These are phyloP conservation scores for Protobothrops mucrosquamatus DNA, from an alignment of 2,113 vertebrate genomes.

Conservation along the genomic window DNA sequence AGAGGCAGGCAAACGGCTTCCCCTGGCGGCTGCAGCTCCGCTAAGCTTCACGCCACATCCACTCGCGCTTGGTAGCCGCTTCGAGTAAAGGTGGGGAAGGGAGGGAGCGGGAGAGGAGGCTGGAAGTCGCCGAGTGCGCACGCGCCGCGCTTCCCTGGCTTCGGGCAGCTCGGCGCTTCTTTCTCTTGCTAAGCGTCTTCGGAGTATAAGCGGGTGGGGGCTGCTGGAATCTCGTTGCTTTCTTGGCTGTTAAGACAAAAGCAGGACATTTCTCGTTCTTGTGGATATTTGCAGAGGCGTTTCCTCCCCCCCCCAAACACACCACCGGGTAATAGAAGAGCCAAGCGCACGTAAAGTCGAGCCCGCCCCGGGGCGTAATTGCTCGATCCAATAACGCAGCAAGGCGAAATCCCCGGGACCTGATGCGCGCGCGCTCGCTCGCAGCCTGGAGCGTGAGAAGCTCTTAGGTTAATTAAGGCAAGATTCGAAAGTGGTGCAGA, in stretches of 20 bases:
- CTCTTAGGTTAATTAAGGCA: background rate
- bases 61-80: constrained; percentile 26
- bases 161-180: background rate
- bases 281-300: background rate
- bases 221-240: background rate
- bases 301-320: accelerated
- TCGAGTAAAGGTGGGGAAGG: background rate
- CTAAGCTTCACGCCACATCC: constrained; percentile 21
- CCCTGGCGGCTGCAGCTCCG: constrained; percentile 65
- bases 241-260: background rate
- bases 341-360: background rate
- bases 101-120: background rate
- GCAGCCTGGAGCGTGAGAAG: background rate
- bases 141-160: constrained; percentile 17
- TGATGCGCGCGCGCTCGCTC: background rate
- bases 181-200: background rate
- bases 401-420: background rate
- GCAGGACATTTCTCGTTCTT: background rate
- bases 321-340: background rate
- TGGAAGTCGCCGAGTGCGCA: constrained; percentile 37
- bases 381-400: background rate
- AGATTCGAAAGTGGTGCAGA: background rate
- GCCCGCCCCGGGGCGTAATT: background rate
- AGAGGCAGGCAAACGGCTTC: constrained; percentile 67
- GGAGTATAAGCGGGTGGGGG: background rate